A percentile compares a stretch with the other conserved stretches of the same genome.
phyloP scores from a whole-genome alignment of 2,113 vertebrate species.

The Amphiprion ocellaris region DNA sequence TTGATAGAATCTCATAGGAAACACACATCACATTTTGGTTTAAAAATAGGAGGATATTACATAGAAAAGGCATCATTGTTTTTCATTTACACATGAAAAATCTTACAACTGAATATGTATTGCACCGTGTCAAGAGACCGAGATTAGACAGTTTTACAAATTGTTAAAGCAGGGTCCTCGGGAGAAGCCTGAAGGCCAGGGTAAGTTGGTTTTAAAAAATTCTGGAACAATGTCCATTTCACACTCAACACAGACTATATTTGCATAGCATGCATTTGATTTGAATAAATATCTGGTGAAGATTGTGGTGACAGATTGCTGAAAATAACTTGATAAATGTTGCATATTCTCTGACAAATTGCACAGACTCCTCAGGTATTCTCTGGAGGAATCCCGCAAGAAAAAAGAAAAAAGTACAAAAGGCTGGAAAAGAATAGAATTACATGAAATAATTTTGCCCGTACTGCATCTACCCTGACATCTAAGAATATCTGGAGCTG shows the following conservation, averaged over 20 bases:
- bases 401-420: constrained; percentile 58
- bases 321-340: constrained; percentile 65
- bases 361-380: constrained; percentile 59
- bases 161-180: constrained; percentile 33
- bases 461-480: constrained; percentile 61
- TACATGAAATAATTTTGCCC: constrained; percentile 49
- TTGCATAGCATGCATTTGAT: constrained; percentile 71
- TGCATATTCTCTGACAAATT: constrained; percentile 68
- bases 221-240: constrained; percentile 60
- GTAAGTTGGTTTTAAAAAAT: constrained; percentile 36
- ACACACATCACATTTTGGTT: constrained; percentile 63
- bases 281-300: constrained; percentile 63
- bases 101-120: constrained; percentile 57
- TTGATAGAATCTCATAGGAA: constrained; percentile 64
- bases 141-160: constrained; percentile 60
- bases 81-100: constrained; percentile 64
- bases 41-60: constrained; percentile 44
- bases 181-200: constrained; percentile 33
- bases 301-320: constrained; percentile 52
- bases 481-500: constrained; percentile 35
- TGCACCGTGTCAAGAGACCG: constrained; percentile 37
- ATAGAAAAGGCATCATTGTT: constrained; percentile 63
- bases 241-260: constrained; percentile 58
- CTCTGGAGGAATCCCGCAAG: constrained; percentile 57
- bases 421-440: constrained; percentile 62